Conservation (phyloP, 2,797 vertebrate genomes). For the Tolypeutes matacus region DNA sequence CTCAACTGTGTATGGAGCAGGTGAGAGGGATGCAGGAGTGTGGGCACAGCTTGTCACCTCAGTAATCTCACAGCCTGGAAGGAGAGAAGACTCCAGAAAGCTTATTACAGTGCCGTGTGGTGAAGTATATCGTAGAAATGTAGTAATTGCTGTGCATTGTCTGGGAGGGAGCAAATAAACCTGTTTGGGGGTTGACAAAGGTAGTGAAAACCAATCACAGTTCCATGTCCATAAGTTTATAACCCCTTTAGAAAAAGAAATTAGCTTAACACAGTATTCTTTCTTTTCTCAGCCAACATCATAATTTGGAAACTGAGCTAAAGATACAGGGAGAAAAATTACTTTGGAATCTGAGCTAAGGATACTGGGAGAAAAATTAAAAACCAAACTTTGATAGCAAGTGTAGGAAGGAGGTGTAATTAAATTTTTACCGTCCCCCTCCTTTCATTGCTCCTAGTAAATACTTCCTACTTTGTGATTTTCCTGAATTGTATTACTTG, state of each 20-base stretch:
- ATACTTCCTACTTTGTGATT: constrained; percentile 76
- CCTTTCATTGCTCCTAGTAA: constrained; percentile 74
- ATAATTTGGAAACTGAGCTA: background rate
- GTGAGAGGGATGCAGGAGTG: background rate
- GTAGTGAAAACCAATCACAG: background rate
- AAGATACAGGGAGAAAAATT: background rate
- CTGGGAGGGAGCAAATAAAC: background rate
- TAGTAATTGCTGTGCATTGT: background rate
- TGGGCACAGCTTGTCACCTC: background rate
- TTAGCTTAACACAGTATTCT: background rate
- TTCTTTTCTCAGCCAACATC: background rate
- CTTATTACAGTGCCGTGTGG: background rate
- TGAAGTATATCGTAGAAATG: background rate
- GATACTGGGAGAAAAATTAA: background rate
- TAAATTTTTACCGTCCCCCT: constrained; percentile 54
- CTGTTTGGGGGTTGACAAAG: background rate
- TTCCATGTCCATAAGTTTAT: background rate
- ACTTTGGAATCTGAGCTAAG: background rate
- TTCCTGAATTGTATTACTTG: constrained; percentile 69
- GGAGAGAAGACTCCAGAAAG: background rate
- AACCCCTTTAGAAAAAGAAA: background rate
- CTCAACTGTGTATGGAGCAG: background rate
- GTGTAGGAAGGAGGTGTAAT: constrained; percentile 44
- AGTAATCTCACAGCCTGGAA: too few species aligned
- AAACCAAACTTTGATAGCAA: constrained; percentile 51